phyloP scores from a whole-genome alignment of 64 coral and sea anemone species.

The Pocillopora verrucosa region DNA sequence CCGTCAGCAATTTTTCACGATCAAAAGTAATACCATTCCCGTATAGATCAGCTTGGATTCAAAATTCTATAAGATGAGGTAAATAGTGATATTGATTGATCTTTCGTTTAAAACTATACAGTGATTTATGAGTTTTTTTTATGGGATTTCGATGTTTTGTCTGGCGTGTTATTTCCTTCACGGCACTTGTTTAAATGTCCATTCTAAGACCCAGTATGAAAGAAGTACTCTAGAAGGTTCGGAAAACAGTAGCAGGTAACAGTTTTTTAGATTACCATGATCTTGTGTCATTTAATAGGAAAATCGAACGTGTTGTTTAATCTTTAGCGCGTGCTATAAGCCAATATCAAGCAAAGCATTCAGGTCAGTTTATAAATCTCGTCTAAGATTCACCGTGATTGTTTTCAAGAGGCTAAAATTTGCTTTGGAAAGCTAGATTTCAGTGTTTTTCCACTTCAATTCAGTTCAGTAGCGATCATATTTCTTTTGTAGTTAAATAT shows the following conservation, averaged over 20 bases:
- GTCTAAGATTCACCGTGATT: not conserved
- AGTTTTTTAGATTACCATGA: not conserved
- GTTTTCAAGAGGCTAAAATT: constrained; percentile 36
- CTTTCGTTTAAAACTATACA: not conserved
- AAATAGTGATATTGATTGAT: not conserved
- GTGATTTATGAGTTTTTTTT: constrained; percentile 33
- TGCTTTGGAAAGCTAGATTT: constrained; percentile 27
- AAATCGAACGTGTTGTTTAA: not conserved
- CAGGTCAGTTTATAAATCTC: constrained; percentile 15
- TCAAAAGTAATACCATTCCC: not conserved
- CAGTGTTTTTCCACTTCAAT: not conserved
- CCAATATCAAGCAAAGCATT: not conserved
- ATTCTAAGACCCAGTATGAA: not conserved
- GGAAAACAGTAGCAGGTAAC: not conserved
- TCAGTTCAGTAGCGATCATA: constrained; percentile 1
- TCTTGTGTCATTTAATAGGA: not conserved
- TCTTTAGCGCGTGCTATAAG: not conserved
- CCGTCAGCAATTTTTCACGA: constrained; percentile 31
- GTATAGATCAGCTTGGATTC: not conserved
- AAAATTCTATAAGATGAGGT: not conserved
- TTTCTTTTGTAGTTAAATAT: constrained; percentile 58
- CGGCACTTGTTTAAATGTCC: constrained; percentile 6
- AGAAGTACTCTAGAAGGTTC: not conserved
- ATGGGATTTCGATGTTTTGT: constrained; percentile 21
- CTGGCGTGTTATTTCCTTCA: constrained; percentile 8